A percentile compares a stretch with the other conserved stretches of the same genome.
Evolutionary conservation across 2,888 invertebrate genomes (phyloP).

Genomic region (Poecilobothrus nobilitatus): DNA sequence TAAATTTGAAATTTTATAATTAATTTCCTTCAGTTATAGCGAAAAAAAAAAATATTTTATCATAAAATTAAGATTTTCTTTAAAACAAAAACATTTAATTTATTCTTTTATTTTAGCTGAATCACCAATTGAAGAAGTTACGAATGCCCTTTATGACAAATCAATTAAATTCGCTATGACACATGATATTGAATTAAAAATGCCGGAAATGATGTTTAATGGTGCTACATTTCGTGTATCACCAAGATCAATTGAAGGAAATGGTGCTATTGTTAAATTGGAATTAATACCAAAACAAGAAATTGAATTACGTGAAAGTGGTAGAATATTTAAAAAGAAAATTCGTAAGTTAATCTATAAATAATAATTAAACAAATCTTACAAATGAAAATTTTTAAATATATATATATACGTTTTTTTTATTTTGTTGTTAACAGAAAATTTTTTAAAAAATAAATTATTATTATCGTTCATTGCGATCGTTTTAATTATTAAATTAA

Average conservation of each 20-base stretch:
- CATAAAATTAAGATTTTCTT: too few species aligned
- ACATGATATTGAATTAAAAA: conserved; percentile 61
- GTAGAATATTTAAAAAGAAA: conserved; percentile 51
- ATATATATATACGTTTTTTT: conserved; percentile 13
- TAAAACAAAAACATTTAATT: too few species aligned
- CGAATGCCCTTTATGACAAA: conserved; percentile 60
- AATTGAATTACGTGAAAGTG: conserved; percentile 44
- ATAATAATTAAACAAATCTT: too few species aligned
- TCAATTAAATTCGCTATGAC: conserved; percentile 66
- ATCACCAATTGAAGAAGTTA: conserved; percentile 66
- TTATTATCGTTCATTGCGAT: conserved; percentile 66
- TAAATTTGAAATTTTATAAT: too few species aligned
- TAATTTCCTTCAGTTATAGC: too few species aligned
- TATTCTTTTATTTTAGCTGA: conserved; percentile 33
- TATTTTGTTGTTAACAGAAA: conserved; percentile 49
- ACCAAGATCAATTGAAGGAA: conserved; percentile 61
- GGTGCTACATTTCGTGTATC: conserved; percentile 66
- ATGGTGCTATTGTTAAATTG: conserved; percentile 65
- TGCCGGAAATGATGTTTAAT: conserved; percentile 66
- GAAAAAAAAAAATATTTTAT: too few species aligned
- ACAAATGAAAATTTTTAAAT: too few species aligned
- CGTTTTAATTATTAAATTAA: conserved; percentile 66
- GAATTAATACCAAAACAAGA: conserved; percentile 54
- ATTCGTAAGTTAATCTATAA: conserved; percentile 34
- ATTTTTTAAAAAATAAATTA: conserved; percentile 66